phyloP scores from a whole-genome alignment of 2,797 vertebrate species.

The Gastrophryne carolinensis region DNA sequence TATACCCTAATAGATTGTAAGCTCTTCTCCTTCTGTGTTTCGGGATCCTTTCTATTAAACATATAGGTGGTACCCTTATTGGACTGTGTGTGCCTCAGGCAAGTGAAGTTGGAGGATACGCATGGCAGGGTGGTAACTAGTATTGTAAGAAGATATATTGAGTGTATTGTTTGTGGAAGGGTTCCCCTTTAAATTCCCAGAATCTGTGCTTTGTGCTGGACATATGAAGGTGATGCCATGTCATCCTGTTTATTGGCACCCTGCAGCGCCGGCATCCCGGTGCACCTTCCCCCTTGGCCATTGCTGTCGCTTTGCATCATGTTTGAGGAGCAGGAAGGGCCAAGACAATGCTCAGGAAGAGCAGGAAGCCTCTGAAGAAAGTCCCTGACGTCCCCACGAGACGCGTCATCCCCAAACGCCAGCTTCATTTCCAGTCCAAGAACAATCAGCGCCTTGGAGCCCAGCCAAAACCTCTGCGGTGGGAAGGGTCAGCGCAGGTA shows the following conservation, averaged over 20 bases:
- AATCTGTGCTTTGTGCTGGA: no score
- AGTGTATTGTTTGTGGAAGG: no score
- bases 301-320: background rate
- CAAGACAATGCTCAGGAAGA: constrained; percentile 29
- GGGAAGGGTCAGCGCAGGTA: background rate
- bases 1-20: no score
- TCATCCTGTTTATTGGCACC: background rate
- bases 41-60: no score
- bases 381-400: constrained; percentile 16
- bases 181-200: no score
- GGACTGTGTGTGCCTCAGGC: no score
- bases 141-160: no score
- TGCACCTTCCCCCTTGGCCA: background rate
- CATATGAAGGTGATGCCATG: background rate
- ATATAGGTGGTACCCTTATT: no score
- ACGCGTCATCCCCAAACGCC: background rate
- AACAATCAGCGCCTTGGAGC: background rate
- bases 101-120: no score
- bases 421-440: background rate
- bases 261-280: background rate
- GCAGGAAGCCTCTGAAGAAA: constrained; percentile 28
- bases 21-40: no score
- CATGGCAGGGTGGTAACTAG: no score
- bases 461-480: background rate
- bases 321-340: constrained; percentile 20